These are phyloP conservation scores for Melinaea marsaeus DNA, from an alignment of 2,888 invertebrate species.

Conservation along the genomic window DNA sequence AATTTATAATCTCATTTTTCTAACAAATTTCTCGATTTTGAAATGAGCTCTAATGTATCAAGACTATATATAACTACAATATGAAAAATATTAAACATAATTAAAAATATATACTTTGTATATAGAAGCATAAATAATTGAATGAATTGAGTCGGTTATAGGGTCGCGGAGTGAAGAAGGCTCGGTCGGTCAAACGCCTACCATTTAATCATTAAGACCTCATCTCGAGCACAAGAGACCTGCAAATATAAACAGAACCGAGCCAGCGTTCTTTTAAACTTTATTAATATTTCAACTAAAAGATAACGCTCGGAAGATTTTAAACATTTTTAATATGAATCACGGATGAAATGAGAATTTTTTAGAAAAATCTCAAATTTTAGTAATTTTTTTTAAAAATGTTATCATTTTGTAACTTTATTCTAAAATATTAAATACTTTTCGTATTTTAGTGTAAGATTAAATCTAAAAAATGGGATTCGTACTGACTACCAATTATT, in stretches of 20 bases:
- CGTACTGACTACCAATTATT: no score
- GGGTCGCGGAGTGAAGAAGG: conserved; percentile 8
- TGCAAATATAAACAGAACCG: conserved; percentile 34
- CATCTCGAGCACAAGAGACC: conserved; percentile 36
- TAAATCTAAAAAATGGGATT: no score
- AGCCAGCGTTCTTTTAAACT: conserved; percentile 31
- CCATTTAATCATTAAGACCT: conserved; percentile 41
- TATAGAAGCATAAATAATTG: conserved; percentile 5
- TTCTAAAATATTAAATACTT: no score
- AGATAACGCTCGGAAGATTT: conserved; percentile 21
- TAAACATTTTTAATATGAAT: conserved; percentile 15
- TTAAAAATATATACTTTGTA: no score
- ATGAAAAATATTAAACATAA: no score
- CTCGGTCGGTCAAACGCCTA: conserved; percentile 33
- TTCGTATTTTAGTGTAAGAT: no score
- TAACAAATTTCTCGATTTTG: no score
- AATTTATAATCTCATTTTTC: no score
- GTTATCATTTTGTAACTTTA: not conserved
- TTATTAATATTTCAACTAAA: conserved; percentile 30
- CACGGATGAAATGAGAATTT: not conserved
- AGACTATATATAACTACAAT: no score
- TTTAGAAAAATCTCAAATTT: not conserved
- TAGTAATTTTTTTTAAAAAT: not conserved
- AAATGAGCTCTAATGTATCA: no score
- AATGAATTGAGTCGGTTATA: conserved; percentile 16